These are phyloP conservation scores for Liolophura sinensis DNA, from an alignment of 1,140 invertebrate genomes.

Conservation along the genomic window DNA sequence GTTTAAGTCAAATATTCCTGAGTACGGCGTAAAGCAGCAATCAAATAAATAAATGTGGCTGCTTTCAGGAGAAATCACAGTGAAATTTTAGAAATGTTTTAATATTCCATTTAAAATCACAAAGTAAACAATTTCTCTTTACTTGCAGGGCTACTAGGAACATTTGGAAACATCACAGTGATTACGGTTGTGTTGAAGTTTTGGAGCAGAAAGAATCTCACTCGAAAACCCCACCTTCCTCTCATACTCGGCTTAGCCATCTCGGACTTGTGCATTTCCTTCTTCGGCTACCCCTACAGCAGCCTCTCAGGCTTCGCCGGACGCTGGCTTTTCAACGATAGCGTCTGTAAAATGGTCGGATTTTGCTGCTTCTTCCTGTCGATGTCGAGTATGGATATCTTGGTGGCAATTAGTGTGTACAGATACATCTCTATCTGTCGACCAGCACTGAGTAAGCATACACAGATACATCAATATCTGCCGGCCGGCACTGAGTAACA, in stretches of 20 bases:
- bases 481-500: not conserved
- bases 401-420: conserved; percentile 20
- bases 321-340: conserved; percentile 33
- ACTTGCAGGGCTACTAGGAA: conserved; percentile 10
- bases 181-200: conserved; percentile 4
- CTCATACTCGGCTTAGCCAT: conserved; percentile 33
- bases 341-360: conserved; percentile 24
- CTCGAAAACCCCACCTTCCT: conserved; percentile 16
- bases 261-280: conserved; percentile 37
- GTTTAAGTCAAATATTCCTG: too few relatives aligned
- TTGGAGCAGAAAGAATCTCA: not conserved
- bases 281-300: conserved; percentile 39
- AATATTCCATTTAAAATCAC: too few relatives aligned
- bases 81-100: too few relatives aligned
- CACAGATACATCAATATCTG: not conserved
- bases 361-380: conserved; percentile 24
- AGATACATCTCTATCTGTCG: conserved; percentile 25
- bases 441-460: conserved; percentile 23
- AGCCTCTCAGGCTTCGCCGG: conserved; percentile 35
- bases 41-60: too few relatives aligned
- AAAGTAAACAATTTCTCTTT: conserved; percentile 1
- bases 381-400: conserved; percentile 22
- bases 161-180: conserved; percentile 11
- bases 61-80: too few relatives aligned
- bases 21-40: too few relatives aligned